These are phyloP conservation scores for Ophraella communa DNA, from an alignment of 2,888 invertebrate species.

Conservation along the genomic window DNA sequence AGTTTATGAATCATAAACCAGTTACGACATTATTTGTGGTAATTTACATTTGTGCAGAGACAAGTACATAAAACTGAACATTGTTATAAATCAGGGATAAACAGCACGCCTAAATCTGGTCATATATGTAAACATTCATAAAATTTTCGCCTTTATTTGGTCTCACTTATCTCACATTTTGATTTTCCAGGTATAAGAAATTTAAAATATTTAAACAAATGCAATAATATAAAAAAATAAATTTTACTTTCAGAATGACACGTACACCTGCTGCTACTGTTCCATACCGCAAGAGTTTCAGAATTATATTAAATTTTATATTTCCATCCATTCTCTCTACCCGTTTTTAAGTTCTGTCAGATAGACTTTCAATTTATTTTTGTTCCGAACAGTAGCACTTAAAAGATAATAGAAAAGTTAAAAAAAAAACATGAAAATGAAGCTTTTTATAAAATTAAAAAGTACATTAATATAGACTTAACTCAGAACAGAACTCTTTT, in stretches of 20 bases:
- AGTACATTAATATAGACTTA: no score
- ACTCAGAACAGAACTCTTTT: background rate
- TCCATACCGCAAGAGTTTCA: slow-evolving; percentile 3
- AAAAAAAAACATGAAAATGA: no score
- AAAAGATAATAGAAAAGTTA: background rate
- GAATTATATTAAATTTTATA: slow-evolving; percentile 18
- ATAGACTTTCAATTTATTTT: background rate
- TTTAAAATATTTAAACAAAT: background rate
- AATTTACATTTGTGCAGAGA: no score
- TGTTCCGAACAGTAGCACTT: background rate
- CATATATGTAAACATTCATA: no score
- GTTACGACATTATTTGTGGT: no score
- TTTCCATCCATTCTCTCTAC: background rate
- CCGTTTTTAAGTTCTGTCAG: slow-evolving; percentile 1
- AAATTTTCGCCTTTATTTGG: no score
- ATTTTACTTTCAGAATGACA: slow-evolving; percentile 17
- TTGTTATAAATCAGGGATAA: no score
- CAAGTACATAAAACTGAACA: no score
- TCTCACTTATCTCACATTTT: no score
- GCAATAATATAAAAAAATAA: slow-evolving; percentile 12
- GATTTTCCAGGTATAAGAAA: slow-evolving; percentile 8
- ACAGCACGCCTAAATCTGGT: no score
- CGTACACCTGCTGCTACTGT: slow-evolving; percentile 15
- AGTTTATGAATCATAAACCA: no score
- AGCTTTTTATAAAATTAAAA: no score